Base-by-base conservation (phyloP, 2,797 vertebrate species). In the Botia kubotai region DNA sequence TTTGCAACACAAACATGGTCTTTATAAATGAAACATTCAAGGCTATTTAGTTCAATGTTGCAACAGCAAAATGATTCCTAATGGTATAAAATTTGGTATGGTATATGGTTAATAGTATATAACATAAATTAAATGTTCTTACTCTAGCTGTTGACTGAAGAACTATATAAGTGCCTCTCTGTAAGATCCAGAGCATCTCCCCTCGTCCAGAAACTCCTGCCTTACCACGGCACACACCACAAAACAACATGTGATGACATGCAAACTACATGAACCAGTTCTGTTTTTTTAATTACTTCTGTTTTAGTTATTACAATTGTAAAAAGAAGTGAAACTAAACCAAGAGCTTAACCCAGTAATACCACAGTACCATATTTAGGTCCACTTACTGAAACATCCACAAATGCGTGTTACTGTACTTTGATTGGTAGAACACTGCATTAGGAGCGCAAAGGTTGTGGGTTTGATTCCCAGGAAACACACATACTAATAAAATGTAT, bases 181-280 rank as follows among this genome's bases (percentile, higher is more conserved):
- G 79, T 95, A 96, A 16, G 89, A 74, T 36, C 93, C 87, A 69
- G 88, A 87, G 83, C 87, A 87, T 82, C 87, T 87, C 68, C 93
- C 93, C 87, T 89, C 92, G 70, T 91, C 91, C 87, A 98, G 92
- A 84, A 96, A 97, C 89, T 98, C 96, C 71, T 94, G 86, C 75
- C 92, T 94, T 67, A 97, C 96, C 69, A 96, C 94, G 86, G 99
- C 97, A 95, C 95, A 95, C 23, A 96, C 97, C 98, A 98, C 78
- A 29, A 89, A 60, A 77, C 43, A 8, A 43, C 39, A 43, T 43
- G 39, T 8, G 8, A 1, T 43, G 19, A 75, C 23, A 26, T 2
- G 23, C 23, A 26, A 26, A 26, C 10, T n/a, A 17, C 68, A 66
- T 13, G 2, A 29, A 21, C 6, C 2, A 53, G 14, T n/a, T 26